Percentiles rank a stretch among this genome's conserved stretches.
Conservation (phyloP, 2,797 vertebrate genomes). For the Orestias chungarensis region DNA sequence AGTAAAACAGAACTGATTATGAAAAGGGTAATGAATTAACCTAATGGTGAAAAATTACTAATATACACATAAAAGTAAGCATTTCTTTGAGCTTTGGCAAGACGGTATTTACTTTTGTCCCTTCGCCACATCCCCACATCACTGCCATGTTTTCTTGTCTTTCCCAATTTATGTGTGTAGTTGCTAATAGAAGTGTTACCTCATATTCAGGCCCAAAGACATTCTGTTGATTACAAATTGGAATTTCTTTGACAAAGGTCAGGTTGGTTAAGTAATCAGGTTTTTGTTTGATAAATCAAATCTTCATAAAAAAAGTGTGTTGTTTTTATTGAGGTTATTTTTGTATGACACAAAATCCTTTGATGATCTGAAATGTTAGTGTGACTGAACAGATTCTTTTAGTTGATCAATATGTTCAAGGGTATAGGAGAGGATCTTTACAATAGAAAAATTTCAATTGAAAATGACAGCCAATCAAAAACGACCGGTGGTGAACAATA, state of each 20-base stretch:
- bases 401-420: background rate
- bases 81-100: background rate
- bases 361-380: background rate
- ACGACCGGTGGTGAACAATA: too few relatives aligned
- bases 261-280: background rate
- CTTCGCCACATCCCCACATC: background rate
- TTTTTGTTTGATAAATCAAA: background rate
- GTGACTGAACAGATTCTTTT: background rate
- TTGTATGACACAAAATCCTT: background rate
- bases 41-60: background rate
- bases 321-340: background rate
- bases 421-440: too few relatives aligned
- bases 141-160: constrained; percentile 1
- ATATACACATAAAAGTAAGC: background rate
- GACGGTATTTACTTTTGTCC: background rate
- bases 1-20: background rate
- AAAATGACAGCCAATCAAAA: too few relatives aligned
- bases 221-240: background rate
- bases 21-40: background rate
- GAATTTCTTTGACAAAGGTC: background rate
- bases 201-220: background rate
- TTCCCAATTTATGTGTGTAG: background rate
- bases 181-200: background rate
- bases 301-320: background rate
- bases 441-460: too few relatives aligned